Conservation (phyloP, 2,888 invertebrate species). For the Lottia gigantea region DNA sequence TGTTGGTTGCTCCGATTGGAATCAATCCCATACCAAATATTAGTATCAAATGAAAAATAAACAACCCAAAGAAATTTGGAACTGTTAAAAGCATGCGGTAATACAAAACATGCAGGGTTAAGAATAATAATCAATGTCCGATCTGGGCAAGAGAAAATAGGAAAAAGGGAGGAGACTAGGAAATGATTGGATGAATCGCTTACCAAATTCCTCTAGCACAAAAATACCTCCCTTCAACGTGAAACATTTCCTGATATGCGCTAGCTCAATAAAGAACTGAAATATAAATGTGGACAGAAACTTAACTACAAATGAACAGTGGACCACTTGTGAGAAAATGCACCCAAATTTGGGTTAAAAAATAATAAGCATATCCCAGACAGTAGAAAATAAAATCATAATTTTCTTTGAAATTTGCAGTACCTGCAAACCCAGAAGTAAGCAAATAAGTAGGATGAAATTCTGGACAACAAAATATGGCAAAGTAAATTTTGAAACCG, state of each 20-base stretch:
- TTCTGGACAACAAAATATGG: background rate
- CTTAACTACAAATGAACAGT: conserved; percentile 44
- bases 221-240: conserved; percentile 99
- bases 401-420: background rate
- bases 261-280: conserved; percentile 99
- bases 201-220: conserved; percentile 99
- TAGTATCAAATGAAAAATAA: no score
- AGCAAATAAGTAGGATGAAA: conserved; percentile 9
- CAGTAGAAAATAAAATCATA: background rate
- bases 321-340: conserved; percentile 20
- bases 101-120: background rate
- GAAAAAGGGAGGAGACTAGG: conserved; percentile 29
- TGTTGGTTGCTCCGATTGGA: no score
- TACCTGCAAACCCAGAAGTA: background rate
- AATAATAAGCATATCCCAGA: background rate
- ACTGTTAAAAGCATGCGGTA: no score
- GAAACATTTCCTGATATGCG: conserved; percentile 99
- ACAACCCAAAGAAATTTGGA: no score
- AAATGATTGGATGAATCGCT: conserved; percentile 71
- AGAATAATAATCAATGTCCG: conserved; percentile 8
- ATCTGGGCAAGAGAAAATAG: conserved; percentile 27
- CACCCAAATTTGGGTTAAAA: conserved; percentile 11
- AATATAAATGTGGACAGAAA: conserved; percentile 71
- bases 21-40: no score
- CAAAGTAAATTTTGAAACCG: background rate